Conservation (phyloP, 1,140 invertebrate species). For the Hirudo medicinalis region DNA sequence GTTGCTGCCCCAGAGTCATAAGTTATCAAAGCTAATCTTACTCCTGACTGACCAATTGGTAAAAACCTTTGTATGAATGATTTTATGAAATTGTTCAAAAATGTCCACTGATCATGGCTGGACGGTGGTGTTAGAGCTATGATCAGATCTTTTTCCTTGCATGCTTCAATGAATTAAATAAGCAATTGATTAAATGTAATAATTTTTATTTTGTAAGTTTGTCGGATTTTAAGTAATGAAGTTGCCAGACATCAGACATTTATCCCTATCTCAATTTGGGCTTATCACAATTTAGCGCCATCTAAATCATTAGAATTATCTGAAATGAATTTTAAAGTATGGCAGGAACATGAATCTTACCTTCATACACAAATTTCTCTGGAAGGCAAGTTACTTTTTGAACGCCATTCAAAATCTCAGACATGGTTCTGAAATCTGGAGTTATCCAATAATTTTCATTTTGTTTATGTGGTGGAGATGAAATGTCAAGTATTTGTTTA, state of each 20-base stretch:
- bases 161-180: constrained; percentile 6
- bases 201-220: not conserved
- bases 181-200: not conserved
- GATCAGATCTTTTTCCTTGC: not conserved
- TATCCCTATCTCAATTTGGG: not conserved
- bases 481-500: constrained; percentile 16
- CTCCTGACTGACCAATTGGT: constrained; percentile 4
- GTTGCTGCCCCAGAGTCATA: not conserved
- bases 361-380: not conserved
- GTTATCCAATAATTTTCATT: constrained; percentile 20
- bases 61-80: constrained; percentile 8
- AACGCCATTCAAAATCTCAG: constrained; percentile 1
- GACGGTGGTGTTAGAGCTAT: not conserved
- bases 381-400: constrained; percentile 11
- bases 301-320: not conserved
- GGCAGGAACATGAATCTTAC: not conserved
- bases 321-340: not conserved
- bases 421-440: constrained; percentile 7
- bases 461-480: constrained; percentile 17
- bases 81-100: constrained; percentile 6
- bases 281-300: not conserved
- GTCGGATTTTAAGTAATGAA: not conserved
- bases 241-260: no score
- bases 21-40: not conserved
- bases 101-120: not conserved